Evolutionary conservation across 2,888 invertebrate species (phyloP).

Genomic region (Liopterus haemorrhoidalis): DNA sequence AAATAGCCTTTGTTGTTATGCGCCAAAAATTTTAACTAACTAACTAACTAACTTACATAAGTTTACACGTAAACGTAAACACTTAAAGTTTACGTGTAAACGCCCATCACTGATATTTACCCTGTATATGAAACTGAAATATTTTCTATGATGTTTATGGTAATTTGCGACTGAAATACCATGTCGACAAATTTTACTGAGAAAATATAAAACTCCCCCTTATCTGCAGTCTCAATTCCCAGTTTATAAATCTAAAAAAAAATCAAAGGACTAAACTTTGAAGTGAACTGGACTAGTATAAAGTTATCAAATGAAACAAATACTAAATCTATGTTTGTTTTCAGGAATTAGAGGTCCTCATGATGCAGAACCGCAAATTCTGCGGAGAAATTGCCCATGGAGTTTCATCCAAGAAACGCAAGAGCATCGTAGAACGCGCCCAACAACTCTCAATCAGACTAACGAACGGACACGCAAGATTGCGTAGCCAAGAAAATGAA

Average conservation of each 20-base stretch:
- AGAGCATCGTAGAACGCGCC: constrained; percentile 92
- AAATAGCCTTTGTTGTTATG: too few species aligned
- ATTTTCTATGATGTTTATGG: constrained; percentile 41
- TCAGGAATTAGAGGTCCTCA: constrained; percentile 90
- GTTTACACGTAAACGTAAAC: too few species aligned
- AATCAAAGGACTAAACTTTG: too few species aligned
- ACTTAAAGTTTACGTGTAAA: neutral
- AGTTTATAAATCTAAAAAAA: neutral
- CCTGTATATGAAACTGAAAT: constrained; percentile 4
- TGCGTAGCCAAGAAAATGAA: constrained; percentile 98
- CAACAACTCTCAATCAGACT: constrained; percentile 92
- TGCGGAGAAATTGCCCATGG: constrained; percentile 97
- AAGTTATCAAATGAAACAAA: neutral
- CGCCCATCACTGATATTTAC: neutral
- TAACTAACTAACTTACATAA: too few species aligned
- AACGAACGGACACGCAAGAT: constrained; percentile 92
- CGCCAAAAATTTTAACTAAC: too few species aligned
- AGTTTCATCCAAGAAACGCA: constrained; percentile 96
- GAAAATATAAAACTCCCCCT: constrained; percentile 10
- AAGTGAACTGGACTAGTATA: neutral
- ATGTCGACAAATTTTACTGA: constrained; percentile 40
- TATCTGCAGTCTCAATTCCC: neutral
- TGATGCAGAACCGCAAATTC: constrained; percentile 98
- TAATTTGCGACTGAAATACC: constrained; percentile 46
- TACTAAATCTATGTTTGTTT: too few species aligned